Conservation (phyloP, 1,140 invertebrate genomes). For the Drosophila asahinai region DNA sequence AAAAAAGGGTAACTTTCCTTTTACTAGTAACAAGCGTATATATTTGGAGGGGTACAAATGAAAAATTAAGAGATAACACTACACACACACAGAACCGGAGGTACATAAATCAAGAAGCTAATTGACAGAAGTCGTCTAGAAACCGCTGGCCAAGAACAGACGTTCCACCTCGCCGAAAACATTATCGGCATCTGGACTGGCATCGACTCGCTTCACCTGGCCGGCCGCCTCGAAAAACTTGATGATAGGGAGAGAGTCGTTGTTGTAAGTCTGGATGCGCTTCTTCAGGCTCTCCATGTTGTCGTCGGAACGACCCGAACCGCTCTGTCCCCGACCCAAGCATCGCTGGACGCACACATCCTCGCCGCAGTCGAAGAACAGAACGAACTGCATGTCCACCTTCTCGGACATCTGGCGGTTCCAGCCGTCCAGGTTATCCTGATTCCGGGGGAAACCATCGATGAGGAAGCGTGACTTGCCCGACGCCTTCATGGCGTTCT, state of each 20-base stretch:
- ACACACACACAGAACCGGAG: constrained; percentile 35
- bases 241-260: constrained; percentile 97
- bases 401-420: constrained; percentile 93
- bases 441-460: constrained; percentile 99
- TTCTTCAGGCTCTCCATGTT: constrained; percentile 96
- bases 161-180: constrained; percentile 88
- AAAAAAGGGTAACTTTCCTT: constrained; percentile 8
- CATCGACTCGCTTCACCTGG: constrained; percentile 93
- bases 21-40: constrained; percentile 61
- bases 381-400: constrained; percentile 93
- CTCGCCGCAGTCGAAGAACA: constrained; percentile 96
- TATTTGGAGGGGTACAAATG: constrained; percentile 45
- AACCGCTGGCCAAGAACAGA: constrained; percentile 63
- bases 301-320: constrained; percentile 97
- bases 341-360: constrained; percentile 94
- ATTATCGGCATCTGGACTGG: constrained; percentile 88
- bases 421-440: constrained; percentile 99
- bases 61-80: constrained; percentile 24
- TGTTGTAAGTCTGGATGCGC: constrained; percentile 95
- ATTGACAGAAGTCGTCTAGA: constrained; percentile 43
- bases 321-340: constrained; percentile 92
- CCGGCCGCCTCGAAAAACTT: constrained; percentile 91
- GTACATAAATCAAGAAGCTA: constrained; percentile 12
- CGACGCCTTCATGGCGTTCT: constrained; percentile 92
- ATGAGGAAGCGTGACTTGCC: constrained; percentile 95